These are phyloP conservation scores for Gallirallus australis DNA, from an alignment of 2,797 vertebrate species.

Conservation along the genomic window DNA sequence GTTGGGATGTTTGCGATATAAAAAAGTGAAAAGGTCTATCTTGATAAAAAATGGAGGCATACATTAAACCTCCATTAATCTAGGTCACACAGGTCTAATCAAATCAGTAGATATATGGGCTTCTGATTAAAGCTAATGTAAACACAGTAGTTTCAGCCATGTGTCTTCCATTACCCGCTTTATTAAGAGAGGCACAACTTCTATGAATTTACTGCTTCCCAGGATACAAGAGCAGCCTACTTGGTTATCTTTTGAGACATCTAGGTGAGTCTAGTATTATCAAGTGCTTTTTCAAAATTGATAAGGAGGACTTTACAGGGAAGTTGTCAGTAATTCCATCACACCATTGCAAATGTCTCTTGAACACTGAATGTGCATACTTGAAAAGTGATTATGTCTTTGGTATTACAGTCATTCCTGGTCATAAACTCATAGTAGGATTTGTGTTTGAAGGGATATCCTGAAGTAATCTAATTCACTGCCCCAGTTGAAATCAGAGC, in stretches of 20 bases:
- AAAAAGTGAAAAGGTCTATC: not conserved
- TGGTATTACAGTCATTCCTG: not conserved
- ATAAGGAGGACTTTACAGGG: not conserved
- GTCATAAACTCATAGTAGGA: not conserved
- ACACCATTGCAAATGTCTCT: not conserved
- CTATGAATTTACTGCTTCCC: not conserved
- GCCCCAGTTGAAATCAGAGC: not conserved
- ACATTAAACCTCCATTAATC: not conserved
- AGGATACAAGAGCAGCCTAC: not conserved
- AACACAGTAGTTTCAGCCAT: not conserved
- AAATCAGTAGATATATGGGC: not conserved
- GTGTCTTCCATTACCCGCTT: not conserved
- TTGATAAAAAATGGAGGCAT: not conserved
- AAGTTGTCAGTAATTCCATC: not conserved
- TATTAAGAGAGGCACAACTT: not conserved
- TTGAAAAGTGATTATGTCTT: not conserved
- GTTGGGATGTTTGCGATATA: not conserved
- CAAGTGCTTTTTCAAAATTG: not conserved
- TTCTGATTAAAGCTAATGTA: not conserved
- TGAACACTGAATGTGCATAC: not conserved
- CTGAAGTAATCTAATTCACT: not conserved
- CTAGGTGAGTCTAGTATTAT: not conserved
- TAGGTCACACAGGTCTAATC: not conserved
- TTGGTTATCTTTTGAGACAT: not conserved
- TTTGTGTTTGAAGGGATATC: not conserved